Evolutionary conservation across 2,888 invertebrate genomes (phyloP).

Genomic region (Parthenolecanium corni): DNA sequence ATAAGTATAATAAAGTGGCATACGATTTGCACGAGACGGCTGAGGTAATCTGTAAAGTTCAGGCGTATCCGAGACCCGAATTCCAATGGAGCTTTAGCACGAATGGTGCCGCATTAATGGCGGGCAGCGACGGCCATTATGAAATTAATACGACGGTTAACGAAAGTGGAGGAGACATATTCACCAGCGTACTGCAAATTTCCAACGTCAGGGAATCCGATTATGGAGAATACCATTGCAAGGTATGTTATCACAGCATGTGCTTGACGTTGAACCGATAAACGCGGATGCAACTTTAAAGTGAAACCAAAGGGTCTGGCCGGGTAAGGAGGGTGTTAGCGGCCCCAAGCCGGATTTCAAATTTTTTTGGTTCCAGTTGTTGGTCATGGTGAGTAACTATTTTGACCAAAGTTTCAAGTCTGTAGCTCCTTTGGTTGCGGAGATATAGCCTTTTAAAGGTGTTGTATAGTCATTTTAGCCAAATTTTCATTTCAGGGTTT

Average conservation of each 20-base stretch:
- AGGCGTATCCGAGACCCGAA: slow-evolving; percentile 83
- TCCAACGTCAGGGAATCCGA: slow-evolving; percentile 66
- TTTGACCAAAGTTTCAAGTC: no score
- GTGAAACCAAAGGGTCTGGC: no score
- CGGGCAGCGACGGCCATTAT: slow-evolving; percentile 71
- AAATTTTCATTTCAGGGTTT: no score
- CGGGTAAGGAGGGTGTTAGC: no score
- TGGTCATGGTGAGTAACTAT: no score
- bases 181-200: slow-evolving; percentile 60
- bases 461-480: no score
- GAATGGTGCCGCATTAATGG: slow-evolving; percentile 58
- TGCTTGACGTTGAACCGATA: no score
- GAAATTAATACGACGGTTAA: slow-evolving; percentile 69
- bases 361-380: no score
- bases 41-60: slow-evolving; percentile 75
- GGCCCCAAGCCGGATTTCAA: no score
- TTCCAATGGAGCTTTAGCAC: slow-evolving; percentile 82
- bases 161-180: slow-evolving; percentile 61
- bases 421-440: no score
- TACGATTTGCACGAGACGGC: slow-evolving; percentile 74
- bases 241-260: slow-evolving; percentile 35
- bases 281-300: no score
- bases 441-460: no score
- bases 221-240: slow-evolving; percentile 84
- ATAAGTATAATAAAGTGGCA: slow-evolving; percentile 78